Base-by-base conservation (phyloP, 2,888 invertebrate genomes). In the Merodon equestris region DNA sequence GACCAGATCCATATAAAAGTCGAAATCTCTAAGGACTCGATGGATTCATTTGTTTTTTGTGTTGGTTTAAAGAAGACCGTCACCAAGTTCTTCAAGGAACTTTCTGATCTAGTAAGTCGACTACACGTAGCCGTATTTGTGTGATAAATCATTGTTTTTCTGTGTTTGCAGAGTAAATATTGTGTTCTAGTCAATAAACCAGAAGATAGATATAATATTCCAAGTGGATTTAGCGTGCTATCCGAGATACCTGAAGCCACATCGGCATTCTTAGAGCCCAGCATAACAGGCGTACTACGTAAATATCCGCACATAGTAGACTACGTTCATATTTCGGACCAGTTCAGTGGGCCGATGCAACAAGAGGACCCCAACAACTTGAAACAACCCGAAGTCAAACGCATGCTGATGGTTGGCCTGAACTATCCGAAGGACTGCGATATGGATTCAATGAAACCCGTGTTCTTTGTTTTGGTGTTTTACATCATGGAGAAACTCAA, bases 271-370 rank as follows among this genome's bases (percentile, higher is more conserved):
- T 90, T 98, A 83, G 98, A 98, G 90, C 91, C 94, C 71, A 93
- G 95, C 86, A 91, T 95, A 75, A 90, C 92, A 45, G 92, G 94
- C 79, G 93, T 95, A 68, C 91, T 97, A 72, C 91, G 92, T 82
- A 97, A 95, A 90, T 97, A 94, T 90, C 92, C 94, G 84, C 92
- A 93, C 74, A 91, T 93, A 87, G 92, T 99, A 85, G 98, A 99
- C 89, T 99, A 95, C 89, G 95, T 99, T 88, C 99, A 99, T 90
- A 93, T 99, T 85, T 98, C 98, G 64, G 99, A 99, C 90, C 96
- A 98, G 87, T 99, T 94, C 90, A 94, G 95, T 83, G 99, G 99
- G 40, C 92, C 93, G 27, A 96, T 97, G 88, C 94, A 94, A 87
- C 93, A 94, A 86, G 98, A 98, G 94, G 94, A 94, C 85, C 89